These are phyloP conservation scores for Heterodera carotae DNA, from an alignment of 1,140 invertebrate genomes.

Conservation along the genomic window DNA sequence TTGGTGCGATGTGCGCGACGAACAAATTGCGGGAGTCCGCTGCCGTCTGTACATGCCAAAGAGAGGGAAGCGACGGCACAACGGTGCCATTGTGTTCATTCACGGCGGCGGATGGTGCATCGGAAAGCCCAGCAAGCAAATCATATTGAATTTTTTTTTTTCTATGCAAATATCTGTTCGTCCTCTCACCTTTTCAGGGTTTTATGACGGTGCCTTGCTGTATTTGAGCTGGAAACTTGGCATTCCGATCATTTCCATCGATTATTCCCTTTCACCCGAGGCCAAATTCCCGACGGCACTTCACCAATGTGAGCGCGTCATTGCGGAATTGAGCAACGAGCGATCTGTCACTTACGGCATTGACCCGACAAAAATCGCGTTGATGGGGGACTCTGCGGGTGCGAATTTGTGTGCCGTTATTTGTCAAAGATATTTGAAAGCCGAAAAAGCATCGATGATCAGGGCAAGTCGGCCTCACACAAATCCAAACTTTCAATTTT, in stretches of 20 bases:
- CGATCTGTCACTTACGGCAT: constrained; percentile 36
- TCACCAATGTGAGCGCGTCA: constrained; percentile 55
- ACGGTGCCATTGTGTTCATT: constrained; percentile 58
- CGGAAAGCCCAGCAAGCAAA: constrained; percentile 47
- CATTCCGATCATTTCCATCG: constrained; percentile 56
- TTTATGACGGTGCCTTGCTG: constrained; percentile 53
- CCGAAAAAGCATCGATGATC: neutral
- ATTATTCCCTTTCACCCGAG: constrained; percentile 61
- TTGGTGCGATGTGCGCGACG: constrained; percentile 47
- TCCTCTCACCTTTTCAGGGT: constrained; percentile 21
- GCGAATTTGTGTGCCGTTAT: constrained; percentile 51
- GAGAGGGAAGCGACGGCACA: constrained; percentile 33
- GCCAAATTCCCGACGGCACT: constrained; percentile 58
- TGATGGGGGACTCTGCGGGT: constrained; percentile 54
- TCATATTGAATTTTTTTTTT: constrained; percentile 15
- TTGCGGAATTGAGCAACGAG: constrained; percentile 50
- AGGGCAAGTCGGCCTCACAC: neutral
- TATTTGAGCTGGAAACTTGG: constrained; percentile 45
- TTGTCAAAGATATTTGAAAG: constrained; percentile 41
- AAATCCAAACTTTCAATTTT: neutral
- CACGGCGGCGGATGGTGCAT: constrained; percentile 64
- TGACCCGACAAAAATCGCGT: constrained; percentile 46
- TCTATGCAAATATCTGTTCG: constrained; percentile 7
- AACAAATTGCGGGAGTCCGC: constrained; percentile 52
- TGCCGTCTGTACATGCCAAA: constrained; percentile 58